Evolutionary conservation across 2,797 vertebrate genomes (phyloP), one percentile per base, ranked within the genome.

Genomic region (Rhinella marina): DNA sequence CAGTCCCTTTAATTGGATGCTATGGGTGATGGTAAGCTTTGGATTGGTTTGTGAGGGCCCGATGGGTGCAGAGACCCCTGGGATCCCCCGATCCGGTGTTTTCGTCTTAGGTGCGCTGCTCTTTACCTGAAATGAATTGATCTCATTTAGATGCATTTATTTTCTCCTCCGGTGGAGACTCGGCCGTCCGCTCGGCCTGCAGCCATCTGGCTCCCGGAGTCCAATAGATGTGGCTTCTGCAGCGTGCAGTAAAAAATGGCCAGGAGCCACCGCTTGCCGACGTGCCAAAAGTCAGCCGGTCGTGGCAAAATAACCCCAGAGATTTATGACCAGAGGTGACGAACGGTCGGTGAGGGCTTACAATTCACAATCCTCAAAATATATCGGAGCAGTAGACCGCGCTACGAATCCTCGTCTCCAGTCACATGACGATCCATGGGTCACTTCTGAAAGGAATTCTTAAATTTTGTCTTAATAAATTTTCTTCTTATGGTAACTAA

Each of bases 281-380:
- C 56, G 21, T 81, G 85, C 85, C 85, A 87, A 66, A 73, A 81
- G 52, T 25, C 54, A 73, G 66, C 78, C 64, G 23, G 66, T 66
- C 50, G 72, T 59, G 16, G 78, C 85, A 48, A 62, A 81, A 73
- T 75, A 32, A 75, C 52, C 76, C 21, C 19, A 41, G 54, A 87
- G 85, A 87, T 87, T 87, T 87, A 87, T 62, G 41, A n/a, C 8
- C 29, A 29, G 66, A 73, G 85, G 85, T 81, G 66, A 23, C 25
- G 7, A 16, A 81, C 56, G 85, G 66, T 62, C 68, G 50, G 1
- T 32, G 41, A 73, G 81, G 78, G 85, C 81, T 87, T 87, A 87
- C 78, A 61, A 73, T 73, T 41, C 52, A 27, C 50, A 59, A 41
- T 84, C 66, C 56, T 83, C 70, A 77, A 41, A 64, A 59, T 25